These are phyloP conservation scores for Rhagoletis zephyria DNA, from an alignment of 1,140 invertebrate genomes.

Conservation along the genomic window DNA sequence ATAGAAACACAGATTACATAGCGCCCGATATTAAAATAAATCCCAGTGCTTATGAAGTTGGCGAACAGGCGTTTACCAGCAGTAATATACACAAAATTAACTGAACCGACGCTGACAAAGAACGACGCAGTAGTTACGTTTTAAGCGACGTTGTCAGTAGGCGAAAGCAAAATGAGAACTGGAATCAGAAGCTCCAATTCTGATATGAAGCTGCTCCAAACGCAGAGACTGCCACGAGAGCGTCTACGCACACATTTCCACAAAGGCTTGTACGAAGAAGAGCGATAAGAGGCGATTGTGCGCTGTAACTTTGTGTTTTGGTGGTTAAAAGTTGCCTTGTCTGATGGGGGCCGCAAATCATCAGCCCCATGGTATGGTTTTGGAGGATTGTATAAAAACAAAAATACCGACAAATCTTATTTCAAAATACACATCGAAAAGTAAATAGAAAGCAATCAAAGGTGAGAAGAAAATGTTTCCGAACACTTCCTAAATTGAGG, in stretches of 20 bases:
- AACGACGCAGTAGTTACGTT: neutral
- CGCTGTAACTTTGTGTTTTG: neutral
- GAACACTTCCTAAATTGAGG: conserved; percentile 8
- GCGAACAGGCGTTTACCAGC: neutral
- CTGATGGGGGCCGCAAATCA: neutral
- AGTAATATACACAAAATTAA: neutral
- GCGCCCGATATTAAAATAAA: neutral
- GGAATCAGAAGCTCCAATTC: conserved; percentile 36
- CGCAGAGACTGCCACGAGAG: neutral
- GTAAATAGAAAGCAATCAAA: conserved; percentile 13
- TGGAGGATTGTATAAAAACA: conserved; percentile 28
- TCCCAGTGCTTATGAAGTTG: neutral
- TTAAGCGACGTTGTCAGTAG: neutral
- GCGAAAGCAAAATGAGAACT: conserved; percentile 49
- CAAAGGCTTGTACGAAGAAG: neutral
- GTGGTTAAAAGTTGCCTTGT: neutral
- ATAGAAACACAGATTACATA: neutral
- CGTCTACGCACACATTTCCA: neutral
- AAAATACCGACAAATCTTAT: conserved; percentile 28
- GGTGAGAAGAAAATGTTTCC: neutral
- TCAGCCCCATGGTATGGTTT: neutral
- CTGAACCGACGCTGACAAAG: conserved; percentile 29
- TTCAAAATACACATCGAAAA: neutral
- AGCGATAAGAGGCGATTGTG: conserved; percentile 43
- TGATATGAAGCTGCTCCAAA: neutral